Conservation (phyloP, 2,797 vertebrate genomes). For the Heterohyrax brucei region DNA sequence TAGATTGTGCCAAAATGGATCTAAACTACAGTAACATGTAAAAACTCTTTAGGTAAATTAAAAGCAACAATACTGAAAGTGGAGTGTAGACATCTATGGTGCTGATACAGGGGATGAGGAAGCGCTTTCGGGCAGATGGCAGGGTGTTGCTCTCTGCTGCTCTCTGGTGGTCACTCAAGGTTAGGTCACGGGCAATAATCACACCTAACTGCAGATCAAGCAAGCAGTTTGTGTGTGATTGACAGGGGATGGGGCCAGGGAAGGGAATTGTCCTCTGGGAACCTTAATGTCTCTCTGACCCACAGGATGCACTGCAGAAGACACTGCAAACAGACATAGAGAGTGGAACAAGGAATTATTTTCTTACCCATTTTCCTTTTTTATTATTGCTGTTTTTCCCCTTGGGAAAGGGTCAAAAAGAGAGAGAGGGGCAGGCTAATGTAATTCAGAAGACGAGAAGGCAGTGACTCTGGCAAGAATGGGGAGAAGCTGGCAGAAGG, state of each 20-base stretch:
- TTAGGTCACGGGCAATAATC: not conserved
- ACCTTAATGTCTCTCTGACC: not conserved
- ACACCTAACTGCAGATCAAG: not conserved
- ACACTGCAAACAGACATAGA: not conserved
- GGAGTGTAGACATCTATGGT: accelerated
- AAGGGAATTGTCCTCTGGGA: not conserved
- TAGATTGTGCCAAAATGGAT: not conserved
- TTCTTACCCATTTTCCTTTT: not conserved
- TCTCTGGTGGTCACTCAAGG: conserved; percentile 66
- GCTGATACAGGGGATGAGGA: not conserved
- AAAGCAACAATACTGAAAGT: not conserved
- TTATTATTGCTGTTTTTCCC: not conserved
- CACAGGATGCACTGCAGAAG: not conserved
- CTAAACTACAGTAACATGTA: not conserved
- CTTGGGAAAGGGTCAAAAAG: not conserved
- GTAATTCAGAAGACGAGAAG: not conserved
- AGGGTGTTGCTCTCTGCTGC: conserved; percentile 56
- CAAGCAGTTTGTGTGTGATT: not conserved
- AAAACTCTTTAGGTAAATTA: not conserved
- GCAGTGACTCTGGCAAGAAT: not conserved
- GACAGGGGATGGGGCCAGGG: not conserved
- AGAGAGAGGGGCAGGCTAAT: not conserved
- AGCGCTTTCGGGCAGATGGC: not conserved
- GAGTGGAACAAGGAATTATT: not conserved
- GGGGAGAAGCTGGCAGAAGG: not conserved